Evolutionary conservation across 2,888 invertebrate species (phyloP), one percentile per base, ranked within the genome.

Genomic region (Saturnia pavonia): DNA sequence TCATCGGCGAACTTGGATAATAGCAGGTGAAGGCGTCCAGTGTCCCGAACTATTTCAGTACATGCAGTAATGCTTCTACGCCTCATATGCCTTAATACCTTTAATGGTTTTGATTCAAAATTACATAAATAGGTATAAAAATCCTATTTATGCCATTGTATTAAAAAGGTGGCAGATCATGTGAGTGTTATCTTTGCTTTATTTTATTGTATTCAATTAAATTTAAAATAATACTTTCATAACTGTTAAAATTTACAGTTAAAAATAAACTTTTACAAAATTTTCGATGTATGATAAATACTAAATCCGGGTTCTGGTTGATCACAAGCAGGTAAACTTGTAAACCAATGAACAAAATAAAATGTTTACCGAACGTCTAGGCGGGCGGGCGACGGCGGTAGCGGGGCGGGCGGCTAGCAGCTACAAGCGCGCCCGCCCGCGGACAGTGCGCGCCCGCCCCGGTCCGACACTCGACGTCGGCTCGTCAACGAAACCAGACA

Each of bases 381-480:
- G 82, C 77, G 82, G 81, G 73, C 78, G 80, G 82, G 82, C 77
- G 80, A 74, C 75, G 79, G 80, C 81, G 77, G 77, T 82, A 77
- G 80, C 80, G 74, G 82, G 77, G 82, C 79, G 83, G 81, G 78
- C 77, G 80, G 79, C 76, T 71, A 65, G 76, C 74, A 68, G 40
- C 65, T 65, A 40, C 19, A 11, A 70, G 72, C 74, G 73, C 77
- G 77, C 77, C 80, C 83, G 82, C 82, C 82, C 82, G 79, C 84
- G 87, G 80, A 76, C 92, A 93, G 93, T 93, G 92, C 93, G 90
- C 94, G 93, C 91, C 93, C 88, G 88, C 86, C 91, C 92, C 77
- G 92, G 91, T 89, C 91, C 93, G 91, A 93, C 93, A 94, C 93
- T 94, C 94, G 91, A 94, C 94, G 94, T 94, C 94, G 93, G 94